Conservation (phyloP, 1,140 invertebrate genomes). For the Hormaphis cornu region DNA sequence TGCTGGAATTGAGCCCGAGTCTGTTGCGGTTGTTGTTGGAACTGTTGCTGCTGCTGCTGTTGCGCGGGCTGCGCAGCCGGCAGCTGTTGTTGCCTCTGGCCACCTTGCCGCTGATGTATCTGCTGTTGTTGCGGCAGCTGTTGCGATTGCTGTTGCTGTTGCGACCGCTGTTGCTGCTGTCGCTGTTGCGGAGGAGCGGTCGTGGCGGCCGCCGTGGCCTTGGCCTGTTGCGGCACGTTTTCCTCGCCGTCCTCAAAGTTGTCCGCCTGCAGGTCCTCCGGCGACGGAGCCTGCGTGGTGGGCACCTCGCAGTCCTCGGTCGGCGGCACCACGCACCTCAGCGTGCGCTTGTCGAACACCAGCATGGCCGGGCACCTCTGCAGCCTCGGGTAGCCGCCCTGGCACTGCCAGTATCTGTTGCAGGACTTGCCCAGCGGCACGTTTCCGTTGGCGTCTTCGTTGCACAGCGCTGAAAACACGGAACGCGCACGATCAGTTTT, state of each 20-base stretch:
- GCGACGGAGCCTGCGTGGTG: constrained; percentile 58
- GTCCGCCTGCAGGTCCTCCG: constrained; percentile 42
- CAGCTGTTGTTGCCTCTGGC: constrained; percentile 34
- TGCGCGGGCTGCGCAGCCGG: constrained; percentile 5
- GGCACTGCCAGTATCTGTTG: constrained; percentile 87
- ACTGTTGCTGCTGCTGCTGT: background rate
- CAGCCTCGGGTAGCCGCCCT: constrained; percentile 80
- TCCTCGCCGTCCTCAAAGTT: constrained; percentile 32
- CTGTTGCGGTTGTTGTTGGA: constrained; percentile 5
- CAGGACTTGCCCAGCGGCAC: constrained; percentile 75
- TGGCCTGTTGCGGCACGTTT: constrained; percentile 38
- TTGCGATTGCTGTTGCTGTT: constrained; percentile 25
- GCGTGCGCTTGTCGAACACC: constrained; percentile 72
- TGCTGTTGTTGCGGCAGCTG: background rate
- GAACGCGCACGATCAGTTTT: background rate
- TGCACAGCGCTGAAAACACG: constrained; percentile 65
- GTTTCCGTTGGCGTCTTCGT: constrained; percentile 74
- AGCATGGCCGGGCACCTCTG: constrained; percentile 82
- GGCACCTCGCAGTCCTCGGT: constrained; percentile 79
- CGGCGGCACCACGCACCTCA: constrained; percentile 76
- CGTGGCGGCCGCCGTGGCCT: constrained; percentile 39
- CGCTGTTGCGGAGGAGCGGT: constrained; percentile 39
- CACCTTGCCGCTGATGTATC: background rate
- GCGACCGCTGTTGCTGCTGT: constrained; percentile 32
- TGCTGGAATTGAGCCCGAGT: background rate